Conservation (phyloP, 2,888 invertebrate species). For the Drosophila siamana region DNA sequence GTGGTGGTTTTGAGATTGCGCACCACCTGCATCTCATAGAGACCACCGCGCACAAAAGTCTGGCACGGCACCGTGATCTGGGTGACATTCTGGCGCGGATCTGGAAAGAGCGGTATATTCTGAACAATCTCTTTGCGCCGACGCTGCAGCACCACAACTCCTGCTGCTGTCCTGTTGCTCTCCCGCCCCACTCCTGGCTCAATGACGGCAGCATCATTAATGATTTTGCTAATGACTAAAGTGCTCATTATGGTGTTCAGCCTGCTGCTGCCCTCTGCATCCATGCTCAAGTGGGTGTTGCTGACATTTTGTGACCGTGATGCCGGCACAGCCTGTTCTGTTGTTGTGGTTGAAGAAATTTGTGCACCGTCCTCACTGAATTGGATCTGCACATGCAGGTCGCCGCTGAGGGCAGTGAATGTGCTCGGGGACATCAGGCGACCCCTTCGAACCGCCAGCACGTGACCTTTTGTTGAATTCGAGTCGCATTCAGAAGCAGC, state of each 20-base stretch:
- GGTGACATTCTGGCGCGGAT: slow-evolving; percentile 83
- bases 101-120: slow-evolving; percentile 83
- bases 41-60: slow-evolving; percentile 82
- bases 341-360: slow-evolving; percentile 4
- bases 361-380: slow-evolving; percentile 64
- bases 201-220: slow-evolving; percentile 69
- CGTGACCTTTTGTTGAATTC: slow-evolving; percentile 83
- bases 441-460: slow-evolving; percentile 84
- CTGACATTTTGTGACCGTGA: slow-evolving; percentile 26
- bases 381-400: slow-evolving; percentile 90
- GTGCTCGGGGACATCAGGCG: slow-evolving; percentile 90
- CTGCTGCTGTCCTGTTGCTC: slow-evolving; percentile 16
- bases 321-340: slow-evolving; percentile 11
- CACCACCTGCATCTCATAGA: slow-evolving; percentile 83
- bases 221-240: slow-evolving; percentile 84
- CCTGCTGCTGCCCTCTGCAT: slow-evolving; percentile 37
- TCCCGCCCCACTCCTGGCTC: slow-evolving; percentile 32
- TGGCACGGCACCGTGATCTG: slow-evolving; percentile 84
- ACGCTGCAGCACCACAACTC: slow-evolving; percentile 63
- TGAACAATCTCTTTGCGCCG: slow-evolving; percentile 82
- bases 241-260: slow-evolving; percentile 82
- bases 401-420: slow-evolving; percentile 92
- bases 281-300: slow-evolving; percentile 55
- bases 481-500: slow-evolving; percentile 34
- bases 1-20: slow-evolving; percentile 75